phyloP scores from a whole-genome alignment of 2,113 vertebrate genomes.

The Tauraco erythrolophus region DNA sequence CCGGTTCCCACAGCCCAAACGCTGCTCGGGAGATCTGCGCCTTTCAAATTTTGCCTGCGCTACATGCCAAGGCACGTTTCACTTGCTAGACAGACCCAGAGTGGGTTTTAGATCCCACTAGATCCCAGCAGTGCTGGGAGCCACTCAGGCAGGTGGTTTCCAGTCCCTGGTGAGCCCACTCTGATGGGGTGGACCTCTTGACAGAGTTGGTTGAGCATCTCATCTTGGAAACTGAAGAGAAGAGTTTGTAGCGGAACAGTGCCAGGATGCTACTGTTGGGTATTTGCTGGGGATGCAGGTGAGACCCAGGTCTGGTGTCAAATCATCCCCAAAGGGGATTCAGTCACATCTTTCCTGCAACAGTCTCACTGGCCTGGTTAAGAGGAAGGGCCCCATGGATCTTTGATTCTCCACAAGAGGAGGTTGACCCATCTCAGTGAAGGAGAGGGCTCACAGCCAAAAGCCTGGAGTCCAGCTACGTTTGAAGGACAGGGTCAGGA shows the following conservation, averaged over 20 bases:
- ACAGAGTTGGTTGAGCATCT: neutral
- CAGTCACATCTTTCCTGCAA: neutral
- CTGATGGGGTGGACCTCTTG: neutral
- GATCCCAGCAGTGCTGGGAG: no score
- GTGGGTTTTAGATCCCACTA: neutral
- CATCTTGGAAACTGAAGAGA: neutral
- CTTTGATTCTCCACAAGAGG: neutral
- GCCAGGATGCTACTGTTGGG: rapidly evolving
- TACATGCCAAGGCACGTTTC: neutral
- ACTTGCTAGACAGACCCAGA: neutral
- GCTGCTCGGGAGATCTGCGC: neutral
- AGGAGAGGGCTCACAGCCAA: neutral
- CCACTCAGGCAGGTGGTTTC: neutral
- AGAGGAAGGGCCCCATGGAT: neutral
- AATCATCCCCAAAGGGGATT: neutral
- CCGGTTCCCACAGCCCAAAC: neutral
- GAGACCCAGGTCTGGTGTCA: neutral
- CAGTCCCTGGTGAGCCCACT: neutral
- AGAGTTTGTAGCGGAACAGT: neutral
- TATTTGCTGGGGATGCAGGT: neutral
- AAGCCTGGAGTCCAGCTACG: neutral
- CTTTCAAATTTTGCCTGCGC: neutral
- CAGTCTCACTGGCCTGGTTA: neutral
- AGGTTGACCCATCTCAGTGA: neutral
- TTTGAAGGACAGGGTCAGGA: neutral